Evolutionary conservation across 2,888 invertebrate species (phyloP).

Genomic region (Polylopha cassiicola): DNA sequence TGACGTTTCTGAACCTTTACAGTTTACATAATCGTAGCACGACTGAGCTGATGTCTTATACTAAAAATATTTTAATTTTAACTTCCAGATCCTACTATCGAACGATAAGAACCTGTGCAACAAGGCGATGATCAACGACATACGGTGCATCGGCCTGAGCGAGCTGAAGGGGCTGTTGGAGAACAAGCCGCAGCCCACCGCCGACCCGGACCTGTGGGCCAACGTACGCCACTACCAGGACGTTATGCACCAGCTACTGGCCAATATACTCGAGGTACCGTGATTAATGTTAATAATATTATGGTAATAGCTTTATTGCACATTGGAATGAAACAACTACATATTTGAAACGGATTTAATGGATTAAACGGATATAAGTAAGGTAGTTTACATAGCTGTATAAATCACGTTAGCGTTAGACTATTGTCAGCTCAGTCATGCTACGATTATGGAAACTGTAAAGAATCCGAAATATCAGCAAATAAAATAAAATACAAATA

Average conservation of each 20-base stretch:
- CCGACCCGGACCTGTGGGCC: conserved; percentile 36
- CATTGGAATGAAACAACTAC: no score
- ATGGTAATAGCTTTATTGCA: neutral
- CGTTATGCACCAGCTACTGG: conserved; percentile 41
- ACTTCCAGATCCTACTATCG: conserved; percentile 72
- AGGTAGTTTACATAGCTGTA: no score
- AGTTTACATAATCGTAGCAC: no score
- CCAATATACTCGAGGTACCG: conserved; percentile 47
- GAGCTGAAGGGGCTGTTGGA: conserved; percentile 41
- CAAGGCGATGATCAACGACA: conserved; percentile 71
- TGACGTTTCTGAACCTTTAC: no score
- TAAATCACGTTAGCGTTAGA: no score
- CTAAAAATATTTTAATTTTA: neutral
- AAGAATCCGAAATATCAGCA: no score
- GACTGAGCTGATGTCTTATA: neutral
- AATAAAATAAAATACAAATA: no score
- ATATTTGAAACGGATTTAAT: no score
- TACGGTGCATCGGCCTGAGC: conserved; percentile 45
- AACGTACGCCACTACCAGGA: conserved; percentile 39
- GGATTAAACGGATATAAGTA: no score
- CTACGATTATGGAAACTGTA: no score
- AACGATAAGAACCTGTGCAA: conserved; percentile 78
- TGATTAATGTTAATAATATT: neutral
- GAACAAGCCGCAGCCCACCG: conserved; percentile 34
- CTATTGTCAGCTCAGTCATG: no score